Evolutionary conservation across 2,113 vertebrate species (phyloP).

Genomic region (Cepphus grylle): DNA sequence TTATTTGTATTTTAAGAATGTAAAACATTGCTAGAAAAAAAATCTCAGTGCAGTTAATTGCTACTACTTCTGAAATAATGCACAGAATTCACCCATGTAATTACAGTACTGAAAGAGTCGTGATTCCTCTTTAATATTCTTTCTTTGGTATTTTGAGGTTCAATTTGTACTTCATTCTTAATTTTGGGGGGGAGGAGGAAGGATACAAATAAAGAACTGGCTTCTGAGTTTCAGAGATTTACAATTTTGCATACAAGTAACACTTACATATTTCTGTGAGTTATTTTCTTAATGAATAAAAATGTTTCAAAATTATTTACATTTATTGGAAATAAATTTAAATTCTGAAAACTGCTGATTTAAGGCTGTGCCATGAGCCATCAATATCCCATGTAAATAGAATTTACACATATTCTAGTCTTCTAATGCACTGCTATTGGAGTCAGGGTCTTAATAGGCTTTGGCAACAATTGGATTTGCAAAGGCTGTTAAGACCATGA

Average conservation of each 20-base stretch:
- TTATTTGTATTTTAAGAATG: not conserved
- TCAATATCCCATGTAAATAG: not conserved
- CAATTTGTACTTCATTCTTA: not conserved
- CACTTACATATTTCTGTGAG: not conserved
- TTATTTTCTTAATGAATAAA: not conserved
- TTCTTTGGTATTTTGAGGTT: not conserved
- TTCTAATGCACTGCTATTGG: not conserved
- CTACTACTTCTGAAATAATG: not conserved
- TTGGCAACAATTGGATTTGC: not conserved
- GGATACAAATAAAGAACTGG: not conserved
- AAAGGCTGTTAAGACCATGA: not conserved
- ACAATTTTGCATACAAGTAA: not conserved
- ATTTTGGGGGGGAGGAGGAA: accelerated
- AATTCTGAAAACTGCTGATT: not conserved
- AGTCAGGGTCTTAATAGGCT: not conserved
- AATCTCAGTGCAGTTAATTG: not conserved
- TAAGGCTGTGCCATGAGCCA: not conserved
- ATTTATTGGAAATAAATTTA: not conserved
- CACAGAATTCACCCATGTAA: not conserved
- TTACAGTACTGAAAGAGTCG: not conserved
- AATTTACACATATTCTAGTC: not conserved
- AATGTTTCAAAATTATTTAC: not conserved
- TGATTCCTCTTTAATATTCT: not conserved
- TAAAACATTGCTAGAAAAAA: not conserved
- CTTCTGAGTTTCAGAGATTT: not conserved